Evolutionary conservation across 2,888 invertebrate genomes (phyloP).

Genomic region (Fragum sueziense): DNA sequence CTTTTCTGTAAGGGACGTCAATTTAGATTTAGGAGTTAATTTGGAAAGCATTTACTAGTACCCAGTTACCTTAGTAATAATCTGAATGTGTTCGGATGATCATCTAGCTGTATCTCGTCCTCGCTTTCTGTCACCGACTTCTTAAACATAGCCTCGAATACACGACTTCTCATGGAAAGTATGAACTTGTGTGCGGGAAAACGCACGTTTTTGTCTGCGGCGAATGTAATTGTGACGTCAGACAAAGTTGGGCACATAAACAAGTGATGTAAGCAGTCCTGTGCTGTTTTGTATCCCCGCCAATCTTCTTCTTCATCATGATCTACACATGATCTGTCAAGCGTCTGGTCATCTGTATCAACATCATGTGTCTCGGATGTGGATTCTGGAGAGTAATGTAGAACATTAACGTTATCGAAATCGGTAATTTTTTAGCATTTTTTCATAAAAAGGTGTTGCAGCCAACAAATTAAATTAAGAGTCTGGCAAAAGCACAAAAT

Average conservation of each 20-base stretch:
- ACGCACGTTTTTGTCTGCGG: constrained; percentile 5
- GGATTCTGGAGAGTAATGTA: constrained; percentile 7
- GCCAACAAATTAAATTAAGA: too few species aligned
- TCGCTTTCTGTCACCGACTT: background rate
- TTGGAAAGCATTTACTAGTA: too few species aligned
- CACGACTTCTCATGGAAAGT: constrained; percentile 56
- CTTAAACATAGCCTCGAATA: constrained; percentile 53
- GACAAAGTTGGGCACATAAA: constrained; percentile 9
- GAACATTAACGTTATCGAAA: too few species aligned
- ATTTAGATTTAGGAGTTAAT: too few species aligned
- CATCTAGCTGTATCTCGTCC: background rate
- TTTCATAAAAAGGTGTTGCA: too few species aligned
- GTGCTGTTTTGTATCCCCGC: constrained; percentile 9
- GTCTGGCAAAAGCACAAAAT: too few species aligned
- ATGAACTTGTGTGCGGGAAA: constrained; percentile 59
- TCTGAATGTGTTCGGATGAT: constrained; percentile 18
- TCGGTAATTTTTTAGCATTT: too few species aligned
- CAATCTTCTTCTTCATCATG: constrained; percentile 6
- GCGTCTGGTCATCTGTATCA: constrained; percentile 12
- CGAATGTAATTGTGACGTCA: constrained; percentile 12
- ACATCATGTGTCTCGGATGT: constrained; percentile 5
- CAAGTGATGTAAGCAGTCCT: constrained; percentile 7
- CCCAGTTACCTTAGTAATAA: constrained; percentile 10
- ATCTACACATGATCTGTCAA: background rate
- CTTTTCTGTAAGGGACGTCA: too few species aligned